phyloP scores from a whole-genome alignment of 1,140 invertebrate species.

The Drosophila auraria region DNA sequence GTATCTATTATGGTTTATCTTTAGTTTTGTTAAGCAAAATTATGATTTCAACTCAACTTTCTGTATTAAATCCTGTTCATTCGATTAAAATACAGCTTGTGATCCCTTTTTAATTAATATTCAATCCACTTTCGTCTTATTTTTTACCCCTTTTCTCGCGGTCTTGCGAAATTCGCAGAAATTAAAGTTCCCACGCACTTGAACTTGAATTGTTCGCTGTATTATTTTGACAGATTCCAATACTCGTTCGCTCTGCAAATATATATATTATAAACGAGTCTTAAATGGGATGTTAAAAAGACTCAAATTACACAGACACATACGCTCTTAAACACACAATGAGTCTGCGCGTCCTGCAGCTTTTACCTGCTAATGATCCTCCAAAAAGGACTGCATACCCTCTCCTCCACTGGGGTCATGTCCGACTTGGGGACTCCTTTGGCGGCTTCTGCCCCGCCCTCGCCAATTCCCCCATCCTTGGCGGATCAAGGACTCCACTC shows the following conservation, averaged over 20 bases:
- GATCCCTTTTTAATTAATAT: neutral
- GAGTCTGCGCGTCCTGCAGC: conserved; percentile 37
- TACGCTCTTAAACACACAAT: conserved; percentile 43
- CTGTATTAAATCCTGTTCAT: neutral
- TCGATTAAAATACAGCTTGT: neutral
- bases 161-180: conserved; percentile 64
- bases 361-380: conserved; percentile 74
- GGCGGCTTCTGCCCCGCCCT: conserved; percentile 26
- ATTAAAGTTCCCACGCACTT: conserved; percentile 75
- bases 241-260: conserved; percentile 10
- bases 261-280: conserved; percentile 14
- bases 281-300: conserved; percentile 39
- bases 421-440: conserved; percentile 50
- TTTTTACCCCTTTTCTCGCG: neutral
- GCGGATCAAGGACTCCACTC: conserved; percentile 40
- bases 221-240: conserved; percentile 69
- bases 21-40: neutral
- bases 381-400: conserved; percentile 55
- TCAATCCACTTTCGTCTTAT: neutral
- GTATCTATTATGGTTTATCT: neutral
- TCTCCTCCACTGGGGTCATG: conserved; percentile 46
- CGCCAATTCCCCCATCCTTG: conserved; percentile 4
- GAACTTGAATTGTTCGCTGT: conserved; percentile 70
- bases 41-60: too few species aligned
- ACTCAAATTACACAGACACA: conserved; percentile 73